Conservation (phyloP, 2,888 invertebrate genomes). For the Enchytraeus crypticus region DNA sequence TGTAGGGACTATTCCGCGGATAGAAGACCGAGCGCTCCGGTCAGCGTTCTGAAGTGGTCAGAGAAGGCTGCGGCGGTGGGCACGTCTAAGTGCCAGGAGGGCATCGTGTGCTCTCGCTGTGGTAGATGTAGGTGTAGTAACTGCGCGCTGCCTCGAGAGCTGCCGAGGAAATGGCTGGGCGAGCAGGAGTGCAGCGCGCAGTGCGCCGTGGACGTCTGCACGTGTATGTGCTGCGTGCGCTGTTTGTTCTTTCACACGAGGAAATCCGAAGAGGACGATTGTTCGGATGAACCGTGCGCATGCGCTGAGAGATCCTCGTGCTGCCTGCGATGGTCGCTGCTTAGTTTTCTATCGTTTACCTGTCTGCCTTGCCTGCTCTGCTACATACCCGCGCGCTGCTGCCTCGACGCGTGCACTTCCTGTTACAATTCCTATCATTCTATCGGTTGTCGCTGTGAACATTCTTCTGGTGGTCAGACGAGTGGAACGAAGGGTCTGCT, state of each 20-base stretch:
- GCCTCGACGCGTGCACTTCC: not conserved
- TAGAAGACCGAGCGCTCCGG: too few relatives aligned
- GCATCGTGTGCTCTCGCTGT: not conserved
- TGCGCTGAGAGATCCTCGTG: not conserved
- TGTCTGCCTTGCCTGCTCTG: not conserved
- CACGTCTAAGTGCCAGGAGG: not conserved
- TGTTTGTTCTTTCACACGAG: not conserved
- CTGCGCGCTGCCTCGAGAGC: not conserved
- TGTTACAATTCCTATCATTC: not conserved
- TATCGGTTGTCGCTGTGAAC: not conserved
- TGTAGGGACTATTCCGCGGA: not conserved
- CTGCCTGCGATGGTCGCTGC: not conserved
- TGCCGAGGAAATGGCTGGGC: not conserved
- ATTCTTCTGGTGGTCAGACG: not conserved
- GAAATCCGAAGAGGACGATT: not conserved
- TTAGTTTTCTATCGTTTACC: not conserved
- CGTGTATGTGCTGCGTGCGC: not conserved
- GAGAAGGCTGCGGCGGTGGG: not conserved
- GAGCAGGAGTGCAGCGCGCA: not conserved
- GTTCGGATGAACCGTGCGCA: not conserved
- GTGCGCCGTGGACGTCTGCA: not conserved
- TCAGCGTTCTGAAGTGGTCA: not conserved
- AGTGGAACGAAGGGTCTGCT: not conserved
- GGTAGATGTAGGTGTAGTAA: not conserved
- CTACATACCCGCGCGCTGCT: not conserved